phyloP scores from a whole-genome alignment of 2,113 vertebrate genomes.

The Etheostoma spectabile region DNA sequence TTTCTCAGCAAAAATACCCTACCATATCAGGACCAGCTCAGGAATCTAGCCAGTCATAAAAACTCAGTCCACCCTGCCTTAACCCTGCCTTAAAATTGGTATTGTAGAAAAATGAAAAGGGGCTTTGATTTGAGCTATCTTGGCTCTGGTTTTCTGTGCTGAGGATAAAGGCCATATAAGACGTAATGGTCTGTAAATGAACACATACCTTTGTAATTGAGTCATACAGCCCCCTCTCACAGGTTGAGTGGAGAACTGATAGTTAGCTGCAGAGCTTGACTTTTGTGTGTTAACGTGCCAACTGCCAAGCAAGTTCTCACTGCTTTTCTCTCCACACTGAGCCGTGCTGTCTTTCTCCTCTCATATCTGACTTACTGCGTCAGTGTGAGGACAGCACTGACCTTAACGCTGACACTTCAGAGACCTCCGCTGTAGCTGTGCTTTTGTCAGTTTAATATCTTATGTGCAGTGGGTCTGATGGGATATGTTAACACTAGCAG shows the following conservation, averaged over 20 bases:
- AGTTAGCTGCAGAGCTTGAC: slow-evolving; percentile 68
- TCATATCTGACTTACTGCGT: slow-evolving; percentile 38
- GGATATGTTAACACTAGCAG: not conserved
- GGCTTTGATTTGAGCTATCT: slow-evolving; percentile 65
- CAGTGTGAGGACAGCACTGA: slow-evolving; percentile 45
- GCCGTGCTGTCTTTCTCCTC: slow-evolving; percentile 9
- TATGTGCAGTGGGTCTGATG: not conserved
- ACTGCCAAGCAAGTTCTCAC: slow-evolving; percentile 36
- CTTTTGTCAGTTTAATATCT: slow-evolving; percentile 18
- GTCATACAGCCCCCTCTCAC: slow-evolving; percentile 65
- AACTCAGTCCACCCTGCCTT: not conserved
- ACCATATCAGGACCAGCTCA: slow-evolving; percentile 72
- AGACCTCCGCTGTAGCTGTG: slow-evolving; percentile 3
- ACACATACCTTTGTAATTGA: slow-evolving; percentile 76
- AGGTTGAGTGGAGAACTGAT: slow-evolving; percentile 60
- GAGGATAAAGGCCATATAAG: slow-evolving; percentile 53
- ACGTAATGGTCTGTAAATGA: slow-evolving; percentile 76
- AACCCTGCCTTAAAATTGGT: slow-evolving; percentile 50
- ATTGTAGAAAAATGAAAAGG: slow-evolving; percentile 68
- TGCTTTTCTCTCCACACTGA: slow-evolving; percentile 47
- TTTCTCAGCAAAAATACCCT: slow-evolving; percentile 49
- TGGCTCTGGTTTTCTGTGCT: slow-evolving; percentile 47
- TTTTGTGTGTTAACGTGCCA: slow-evolving; percentile 65
- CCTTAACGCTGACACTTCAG: slow-evolving; percentile 37
- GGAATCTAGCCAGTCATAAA: slow-evolving; percentile 72